Percentiles rank a stretch among this genome's conserved stretches.
Conservation (phyloP, 2,797 vertebrate species). For the Monodelphis domestica region DNA sequence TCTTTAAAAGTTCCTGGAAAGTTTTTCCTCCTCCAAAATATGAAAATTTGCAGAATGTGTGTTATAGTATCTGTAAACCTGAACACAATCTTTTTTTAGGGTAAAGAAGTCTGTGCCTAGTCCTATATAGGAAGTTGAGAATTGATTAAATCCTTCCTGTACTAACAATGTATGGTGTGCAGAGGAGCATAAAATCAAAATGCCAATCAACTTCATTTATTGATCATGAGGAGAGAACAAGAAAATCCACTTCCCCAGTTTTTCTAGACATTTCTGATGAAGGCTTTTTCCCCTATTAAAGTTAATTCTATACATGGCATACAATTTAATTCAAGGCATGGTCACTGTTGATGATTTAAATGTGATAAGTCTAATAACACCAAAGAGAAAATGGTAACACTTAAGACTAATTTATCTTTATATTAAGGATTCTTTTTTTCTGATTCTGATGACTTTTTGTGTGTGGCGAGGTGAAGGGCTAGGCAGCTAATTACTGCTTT, state of each 20-base stretch:
- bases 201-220: conserved; percentile 72
- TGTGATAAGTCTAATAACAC: background rate
- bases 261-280: conserved; percentile 65
- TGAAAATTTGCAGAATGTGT: conserved; percentile 71
- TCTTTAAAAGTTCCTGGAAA: background rate
- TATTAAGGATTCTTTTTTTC: conserved; percentile 75
- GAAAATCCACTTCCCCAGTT: conserved; percentile 66
- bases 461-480: background rate
- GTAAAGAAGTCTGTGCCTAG: conserved; percentile 76
- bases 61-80: conserved; percentile 62
- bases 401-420: conserved; percentile 83
- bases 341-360: conserved; percentile 84
- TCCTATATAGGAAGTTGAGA: conserved; percentile 72
- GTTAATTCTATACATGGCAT: too few relatives aligned
- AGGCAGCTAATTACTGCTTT: conserved; percentile 82
- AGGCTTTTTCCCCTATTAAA: conserved; percentile 59
- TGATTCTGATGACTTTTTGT: conserved; percentile 78
- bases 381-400: conserved; percentile 77
- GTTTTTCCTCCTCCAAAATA: conserved; percentile 41
- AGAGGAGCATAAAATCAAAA: conserved; percentile 73
- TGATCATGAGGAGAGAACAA: conserved; percentile 69
- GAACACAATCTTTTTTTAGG: conserved; percentile 7
- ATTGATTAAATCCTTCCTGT: conserved; percentile 76
- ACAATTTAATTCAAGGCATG: background rate
- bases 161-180: conserved; percentile 78